Evolutionary conservation across 2,888 invertebrate species (phyloP).

Genomic region (Aphidoletes aphidimyza): DNA sequence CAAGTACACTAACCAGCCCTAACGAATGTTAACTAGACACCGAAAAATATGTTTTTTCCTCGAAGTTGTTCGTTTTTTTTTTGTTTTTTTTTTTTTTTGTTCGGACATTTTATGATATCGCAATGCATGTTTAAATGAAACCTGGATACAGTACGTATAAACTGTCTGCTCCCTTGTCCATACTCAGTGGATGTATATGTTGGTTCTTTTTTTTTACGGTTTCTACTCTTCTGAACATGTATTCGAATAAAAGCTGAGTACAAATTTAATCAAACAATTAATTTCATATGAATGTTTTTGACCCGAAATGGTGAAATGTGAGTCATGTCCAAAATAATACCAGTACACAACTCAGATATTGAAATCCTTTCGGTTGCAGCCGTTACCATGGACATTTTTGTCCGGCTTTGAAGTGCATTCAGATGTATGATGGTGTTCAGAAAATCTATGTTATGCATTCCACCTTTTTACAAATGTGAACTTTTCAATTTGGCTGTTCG

Average conservation of each 20-base stretch:
- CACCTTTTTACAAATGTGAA: not conserved
- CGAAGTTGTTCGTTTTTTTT: not conserved
- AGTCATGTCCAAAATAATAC: not conserved
- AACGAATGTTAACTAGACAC: conserved; percentile 30
- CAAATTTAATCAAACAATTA: conserved; percentile 24
- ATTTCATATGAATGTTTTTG: conserved; percentile 32
- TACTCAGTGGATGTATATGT: too few species aligned
- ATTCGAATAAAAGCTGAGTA: conserved; percentile 17
- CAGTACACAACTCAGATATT: not conserved
- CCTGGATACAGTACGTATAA: too few species aligned
- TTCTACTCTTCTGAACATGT: not conserved
- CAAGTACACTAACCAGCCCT: not conserved
- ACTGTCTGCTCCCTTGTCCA: too few species aligned
- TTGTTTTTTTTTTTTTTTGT: not conserved
- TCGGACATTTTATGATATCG: too few species aligned
- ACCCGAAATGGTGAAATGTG: not conserved
- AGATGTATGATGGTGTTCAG: not conserved
- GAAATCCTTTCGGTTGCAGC: not conserved
- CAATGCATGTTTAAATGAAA: too few species aligned
- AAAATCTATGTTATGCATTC: not conserved
- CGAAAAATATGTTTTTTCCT: not conserved
- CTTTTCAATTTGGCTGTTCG: not conserved
- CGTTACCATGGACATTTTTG: too few species aligned
- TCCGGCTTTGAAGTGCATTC: not conserved
- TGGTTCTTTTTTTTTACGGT: not conserved